A percentile compares a stretch with the other conserved stretches of the same genome.
phyloP scores from a whole-genome alignment of 2,797 vertebrate genomes.

The Enteromius paludinosus region DNA sequence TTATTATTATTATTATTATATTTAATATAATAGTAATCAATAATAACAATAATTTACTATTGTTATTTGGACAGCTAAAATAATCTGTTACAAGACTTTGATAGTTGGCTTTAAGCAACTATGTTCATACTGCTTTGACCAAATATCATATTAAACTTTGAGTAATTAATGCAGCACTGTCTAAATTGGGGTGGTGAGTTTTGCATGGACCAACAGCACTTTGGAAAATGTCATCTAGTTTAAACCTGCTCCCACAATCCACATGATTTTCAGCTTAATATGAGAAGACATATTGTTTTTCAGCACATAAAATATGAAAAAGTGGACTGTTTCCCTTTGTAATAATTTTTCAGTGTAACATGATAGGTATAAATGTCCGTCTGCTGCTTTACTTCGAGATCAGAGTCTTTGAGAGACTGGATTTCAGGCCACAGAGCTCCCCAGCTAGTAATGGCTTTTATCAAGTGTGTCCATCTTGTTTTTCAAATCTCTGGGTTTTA shows the following conservation, averaged over 20 bases:
- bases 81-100: neutral
- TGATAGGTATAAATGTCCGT: conserved; percentile 12
- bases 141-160: neutral
- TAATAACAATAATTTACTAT: neutral
- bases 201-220: neutral
- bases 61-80: neutral
- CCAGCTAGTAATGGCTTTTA: neutral
- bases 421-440: neutral
- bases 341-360: conserved; percentile 8
- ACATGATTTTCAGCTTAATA: neutral
- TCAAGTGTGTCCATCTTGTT: conserved; percentile 10
- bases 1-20: neutral
- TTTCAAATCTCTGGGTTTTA: neutral
- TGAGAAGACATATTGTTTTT: neutral
- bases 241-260: neutral
- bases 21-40: neutral
- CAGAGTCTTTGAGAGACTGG: conserved; percentile 11
- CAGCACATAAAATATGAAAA: neutral
- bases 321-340: neutral
- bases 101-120: neutral
- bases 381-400: conserved; percentile 2
- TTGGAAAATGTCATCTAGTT: neutral
- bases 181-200: neutral
- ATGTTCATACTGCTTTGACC: neutral
- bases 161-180: neutral